Percentiles rank a stretch among this genome's conserved stretches.
Evolutionary conservation across 2,113 vertebrate species (phyloP).

Genomic region (Cinclus mexicanus): DNA sequence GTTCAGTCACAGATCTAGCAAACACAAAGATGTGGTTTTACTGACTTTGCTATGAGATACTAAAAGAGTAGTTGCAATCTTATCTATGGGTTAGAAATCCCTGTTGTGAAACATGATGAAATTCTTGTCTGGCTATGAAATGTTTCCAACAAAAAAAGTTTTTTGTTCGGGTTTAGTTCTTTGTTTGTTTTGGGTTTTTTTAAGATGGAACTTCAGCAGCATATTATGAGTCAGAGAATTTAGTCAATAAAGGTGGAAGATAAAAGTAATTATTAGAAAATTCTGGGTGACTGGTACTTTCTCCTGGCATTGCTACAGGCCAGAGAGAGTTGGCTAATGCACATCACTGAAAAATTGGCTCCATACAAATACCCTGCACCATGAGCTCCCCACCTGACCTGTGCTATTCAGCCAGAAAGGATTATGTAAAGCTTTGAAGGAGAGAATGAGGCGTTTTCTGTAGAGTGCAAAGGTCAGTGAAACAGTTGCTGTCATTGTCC

Average conservation of each 20-base stretch:
- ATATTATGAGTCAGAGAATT: neutral
- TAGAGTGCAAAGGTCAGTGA: neutral
- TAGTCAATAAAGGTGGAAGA: neutral
- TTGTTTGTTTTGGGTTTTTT: neutral
- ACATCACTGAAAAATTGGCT: neutral
- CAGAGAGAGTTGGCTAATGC: neutral
- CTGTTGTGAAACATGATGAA: neutral
- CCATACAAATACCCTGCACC: rapidly evolving
- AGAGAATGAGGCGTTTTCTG: neutral
- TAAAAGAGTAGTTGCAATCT: neutral
- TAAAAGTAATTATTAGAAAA: neutral
- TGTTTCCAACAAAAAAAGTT: neutral
- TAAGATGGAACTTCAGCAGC: neutral
- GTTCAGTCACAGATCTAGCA: neutral
- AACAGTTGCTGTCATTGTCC: neutral
- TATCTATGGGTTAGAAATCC: neutral
- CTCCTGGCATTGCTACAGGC: neutral
- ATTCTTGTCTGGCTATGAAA: neutral
- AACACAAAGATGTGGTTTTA: neutral
- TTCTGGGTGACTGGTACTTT: neutral
- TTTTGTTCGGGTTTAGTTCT: neutral
- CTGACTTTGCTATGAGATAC: neutral
- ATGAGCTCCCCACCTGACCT: neutral
- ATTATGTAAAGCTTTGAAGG: neutral
- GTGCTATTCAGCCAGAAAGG: neutral